Conservation (phyloP, 2,888 invertebrate species). For the Magallana nippona region DNA sequence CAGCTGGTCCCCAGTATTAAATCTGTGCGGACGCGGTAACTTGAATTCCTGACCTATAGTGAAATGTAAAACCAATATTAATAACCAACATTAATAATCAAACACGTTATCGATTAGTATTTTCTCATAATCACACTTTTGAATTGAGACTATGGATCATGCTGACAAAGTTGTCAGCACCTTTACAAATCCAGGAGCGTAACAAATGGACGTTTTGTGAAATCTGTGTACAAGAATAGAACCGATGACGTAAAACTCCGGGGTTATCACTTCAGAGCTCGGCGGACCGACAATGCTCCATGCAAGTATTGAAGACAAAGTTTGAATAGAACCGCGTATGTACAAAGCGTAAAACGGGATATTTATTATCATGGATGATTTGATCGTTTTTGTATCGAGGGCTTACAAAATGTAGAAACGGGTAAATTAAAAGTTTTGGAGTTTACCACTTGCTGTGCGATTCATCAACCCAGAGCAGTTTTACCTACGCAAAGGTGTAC, state of each 20-base stretch:
- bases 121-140: slow-evolving; percentile 1
- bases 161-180: slow-evolving; percentile 14
- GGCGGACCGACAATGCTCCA: slow-evolving; percentile 13
- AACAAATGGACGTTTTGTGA: slow-evolving; percentile 1
- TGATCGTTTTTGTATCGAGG: background rate
- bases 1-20: no score
- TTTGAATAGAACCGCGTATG: background rate
- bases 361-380: slow-evolving; percentile 24
- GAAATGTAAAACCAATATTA: background rate
- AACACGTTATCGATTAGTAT: background rate
- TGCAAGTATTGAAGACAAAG: slow-evolving; percentile 8
- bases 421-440: slow-evolving; percentile 30
- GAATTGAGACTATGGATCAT: slow-evolving; percentile 14
- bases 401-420: slow-evolving; percentile 7
- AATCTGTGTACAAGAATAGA: background rate
- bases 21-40: background rate
- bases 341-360: background rate
- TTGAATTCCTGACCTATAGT: background rate
- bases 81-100: background rate
- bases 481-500: slow-evolving; percentile 4
- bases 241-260: background rate
- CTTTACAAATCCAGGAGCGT: slow-evolving; percentile 6
- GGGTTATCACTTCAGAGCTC: slow-evolving; percentile 25
- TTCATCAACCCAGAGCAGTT: background rate
- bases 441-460: slow-evolving; percentile 24